A percentile compares a stretch with the other conserved stretches of the same genome.
phyloP scores from a whole-genome alignment of 2,113 vertebrate genomes.

The Callorhinus ursinus region DNA sequence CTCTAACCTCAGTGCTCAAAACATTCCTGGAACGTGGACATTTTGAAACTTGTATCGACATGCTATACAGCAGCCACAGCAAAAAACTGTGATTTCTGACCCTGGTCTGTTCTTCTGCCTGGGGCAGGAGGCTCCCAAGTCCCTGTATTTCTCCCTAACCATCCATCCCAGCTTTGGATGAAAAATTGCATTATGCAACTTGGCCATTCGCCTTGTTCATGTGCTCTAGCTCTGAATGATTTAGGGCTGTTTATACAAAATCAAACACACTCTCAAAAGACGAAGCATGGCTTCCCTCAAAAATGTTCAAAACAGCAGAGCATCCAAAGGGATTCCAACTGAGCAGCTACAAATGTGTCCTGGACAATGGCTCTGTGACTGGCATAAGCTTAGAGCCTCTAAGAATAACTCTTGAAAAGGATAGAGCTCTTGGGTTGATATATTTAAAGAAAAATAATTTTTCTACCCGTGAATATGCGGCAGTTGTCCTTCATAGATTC shows the following conservation, averaged over 20 bases:
- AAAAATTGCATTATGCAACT: not conserved
- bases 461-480: not conserved
- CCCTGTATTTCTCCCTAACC: not conserved
- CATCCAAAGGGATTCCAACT: constrained; percentile 6
- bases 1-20: not conserved
- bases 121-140: not conserved
- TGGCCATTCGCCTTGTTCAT: not conserved
- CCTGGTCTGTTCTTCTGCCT: not conserved
- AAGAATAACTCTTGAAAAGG: constrained; percentile 37
- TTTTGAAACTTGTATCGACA: not conserved
- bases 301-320: constrained; percentile 46
- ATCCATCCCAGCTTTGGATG: not conserved
- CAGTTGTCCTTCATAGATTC: constrained; percentile 8
- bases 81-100: not conserved
- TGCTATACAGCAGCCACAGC: not conserved
- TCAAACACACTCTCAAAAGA: not conserved
- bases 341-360: not conserved
- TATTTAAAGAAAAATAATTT: not conserved
- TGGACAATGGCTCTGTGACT: not conserved
- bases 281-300: not conserved
- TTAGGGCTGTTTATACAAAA: constrained; percentile 43
- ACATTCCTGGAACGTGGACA: not conserved
- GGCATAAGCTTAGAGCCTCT: not conserved
- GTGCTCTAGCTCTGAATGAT: constrained; percentile 6
- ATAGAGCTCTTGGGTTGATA: not conserved